Evolutionary conservation across 2,797 vertebrate species (phyloP).

Genomic region (Danio albolineatus): DNA sequence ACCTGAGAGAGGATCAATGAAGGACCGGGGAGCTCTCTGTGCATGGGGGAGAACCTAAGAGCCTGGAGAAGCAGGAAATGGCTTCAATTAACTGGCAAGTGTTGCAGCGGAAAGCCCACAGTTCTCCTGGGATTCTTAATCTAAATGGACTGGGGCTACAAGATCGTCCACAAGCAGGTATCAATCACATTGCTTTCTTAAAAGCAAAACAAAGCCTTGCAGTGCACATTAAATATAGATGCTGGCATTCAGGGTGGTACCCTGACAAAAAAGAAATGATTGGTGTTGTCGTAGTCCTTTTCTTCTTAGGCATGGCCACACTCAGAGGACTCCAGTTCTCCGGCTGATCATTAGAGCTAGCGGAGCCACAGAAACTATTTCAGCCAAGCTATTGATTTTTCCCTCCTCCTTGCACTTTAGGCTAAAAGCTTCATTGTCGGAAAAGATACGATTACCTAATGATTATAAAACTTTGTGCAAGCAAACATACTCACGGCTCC

Average conservation of each 20-base stretch:
- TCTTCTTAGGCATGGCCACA: slow-evolving; percentile 52
- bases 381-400: slow-evolving; percentile 60
- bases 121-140: slow-evolving; percentile 72
- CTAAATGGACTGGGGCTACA: slow-evolving; percentile 76
- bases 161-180: slow-evolving; percentile 78
- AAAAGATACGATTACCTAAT: slow-evolving; percentile 55
- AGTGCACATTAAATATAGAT: slow-evolving; percentile 81
- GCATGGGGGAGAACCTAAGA: slow-evolving; percentile 59
- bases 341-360: slow-evolving; percentile 61
- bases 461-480: slow-evolving; percentile 51
- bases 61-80: slow-evolving; percentile 62
- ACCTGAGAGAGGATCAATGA: slow-evolving; percentile 62
- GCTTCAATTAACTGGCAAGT: slow-evolving; percentile 62
- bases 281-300: slow-evolving; percentile 36
- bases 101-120: slow-evolving; percentile 56
- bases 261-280: slow-evolving; percentile 42
- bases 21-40: slow-evolving; percentile 53
- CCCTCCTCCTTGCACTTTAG: slow-evolving; percentile 65
- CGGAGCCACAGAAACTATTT: slow-evolving; percentile 66
- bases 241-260: slow-evolving; percentile 50
- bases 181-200: slow-evolving; percentile 78
- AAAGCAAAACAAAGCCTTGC: slow-evolving; percentile 74
- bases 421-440: slow-evolving; percentile 54
- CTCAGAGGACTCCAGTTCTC: slow-evolving; percentile 44
- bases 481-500: slow-evolving; percentile 53